Percentiles rank a stretch among this genome's conserved stretches.
phyloP scores from a whole-genome alignment of 1,140 invertebrate genomes.

The Gyrodactylus salaris region DNA sequence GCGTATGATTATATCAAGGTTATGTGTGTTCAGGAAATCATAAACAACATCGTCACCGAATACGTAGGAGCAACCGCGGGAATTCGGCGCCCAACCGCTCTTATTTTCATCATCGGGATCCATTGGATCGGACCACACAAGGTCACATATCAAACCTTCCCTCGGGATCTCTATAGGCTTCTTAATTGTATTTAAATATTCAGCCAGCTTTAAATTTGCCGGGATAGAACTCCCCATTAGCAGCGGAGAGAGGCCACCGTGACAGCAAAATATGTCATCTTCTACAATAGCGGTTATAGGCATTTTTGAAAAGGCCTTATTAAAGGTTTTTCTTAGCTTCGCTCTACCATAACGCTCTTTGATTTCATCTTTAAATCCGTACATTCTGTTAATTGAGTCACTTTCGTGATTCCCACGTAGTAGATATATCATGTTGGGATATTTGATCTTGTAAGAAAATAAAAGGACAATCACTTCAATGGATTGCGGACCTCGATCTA shows the following conservation, averaged over 20 bases:
- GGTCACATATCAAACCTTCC: constrained; percentile 30
- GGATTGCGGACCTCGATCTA: constrained; percentile 27
- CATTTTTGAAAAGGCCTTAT: constrained; percentile 5
- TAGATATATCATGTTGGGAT: constrained; percentile 33
- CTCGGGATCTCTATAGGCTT: constrained; percentile 42
- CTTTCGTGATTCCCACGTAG: constrained; percentile 33
- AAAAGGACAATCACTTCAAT: constrained; percentile 23
- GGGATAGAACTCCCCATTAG: constrained; percentile 8
- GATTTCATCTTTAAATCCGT: constrained; percentile 21
- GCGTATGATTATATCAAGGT: neutral
- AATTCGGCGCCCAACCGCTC: neutral
- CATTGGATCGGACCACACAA: constrained; percentile 27
- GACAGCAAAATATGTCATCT: constrained; percentile 10
- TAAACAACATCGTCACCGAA: neutral
- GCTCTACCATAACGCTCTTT: neutral
- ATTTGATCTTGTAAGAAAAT: constrained; percentile 21
- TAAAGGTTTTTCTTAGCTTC: neutral
- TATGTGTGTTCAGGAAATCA: neutral
- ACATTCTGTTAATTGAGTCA: constrained; percentile 29
- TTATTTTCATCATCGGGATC: neutral
- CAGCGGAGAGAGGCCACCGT: constrained; percentile 11
- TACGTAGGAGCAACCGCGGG: neutral
- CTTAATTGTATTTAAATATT: neutral
- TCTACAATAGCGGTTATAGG: constrained; percentile 11
- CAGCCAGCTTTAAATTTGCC: constrained; percentile 8